Evolutionary conservation across 2,888 invertebrate genomes (phyloP).

Genomic region (Formica aserva): DNA sequence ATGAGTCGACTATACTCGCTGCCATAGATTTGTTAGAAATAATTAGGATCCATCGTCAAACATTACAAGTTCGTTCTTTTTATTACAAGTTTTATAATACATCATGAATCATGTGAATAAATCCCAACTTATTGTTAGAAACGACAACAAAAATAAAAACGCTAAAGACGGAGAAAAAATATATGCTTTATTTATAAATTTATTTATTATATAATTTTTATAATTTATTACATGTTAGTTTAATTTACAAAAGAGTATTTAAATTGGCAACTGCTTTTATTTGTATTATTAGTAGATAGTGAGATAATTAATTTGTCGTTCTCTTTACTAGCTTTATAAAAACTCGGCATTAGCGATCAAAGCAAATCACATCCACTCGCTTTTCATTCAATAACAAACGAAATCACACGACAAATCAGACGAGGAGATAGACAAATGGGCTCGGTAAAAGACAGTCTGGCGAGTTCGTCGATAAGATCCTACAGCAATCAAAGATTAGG

Average conservation of each 20-base stretch:
- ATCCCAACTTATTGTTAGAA: not conserved
- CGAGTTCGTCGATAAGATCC: conserved; percentile 54
- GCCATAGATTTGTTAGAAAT: conserved; percentile 67
- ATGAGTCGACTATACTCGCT: conserved; percentile 68
- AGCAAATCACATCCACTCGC: conserved; percentile 41
- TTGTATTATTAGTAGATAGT: not conserved
- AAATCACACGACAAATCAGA: conserved; percentile 39
- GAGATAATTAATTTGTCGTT: not conserved
- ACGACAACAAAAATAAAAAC: not conserved
- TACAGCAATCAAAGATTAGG: conserved; percentile 29
- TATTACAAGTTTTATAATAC: not conserved
- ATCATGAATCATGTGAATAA: not conserved
- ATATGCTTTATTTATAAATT: not conserved
- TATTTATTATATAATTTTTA: conserved; percentile 7
- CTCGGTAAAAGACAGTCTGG: conserved; percentile 68
- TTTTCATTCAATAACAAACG: conserved; percentile 23
- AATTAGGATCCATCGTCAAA: conserved; percentile 61
- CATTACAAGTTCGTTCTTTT: conserved; percentile 3
- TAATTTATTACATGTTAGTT: not conserved
- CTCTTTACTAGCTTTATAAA: not conserved
- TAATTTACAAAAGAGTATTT: not conserved
- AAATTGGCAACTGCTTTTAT: not conserved
- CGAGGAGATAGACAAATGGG: conserved; percentile 54
- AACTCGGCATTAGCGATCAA: not conserved
- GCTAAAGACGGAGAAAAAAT: not conserved